Percentiles rank a stretch among this genome's conserved stretches.
phyloP scores from a whole-genome alignment of 2,113 vertebrate species.

The Sakesphorus luctuosus region DNA sequence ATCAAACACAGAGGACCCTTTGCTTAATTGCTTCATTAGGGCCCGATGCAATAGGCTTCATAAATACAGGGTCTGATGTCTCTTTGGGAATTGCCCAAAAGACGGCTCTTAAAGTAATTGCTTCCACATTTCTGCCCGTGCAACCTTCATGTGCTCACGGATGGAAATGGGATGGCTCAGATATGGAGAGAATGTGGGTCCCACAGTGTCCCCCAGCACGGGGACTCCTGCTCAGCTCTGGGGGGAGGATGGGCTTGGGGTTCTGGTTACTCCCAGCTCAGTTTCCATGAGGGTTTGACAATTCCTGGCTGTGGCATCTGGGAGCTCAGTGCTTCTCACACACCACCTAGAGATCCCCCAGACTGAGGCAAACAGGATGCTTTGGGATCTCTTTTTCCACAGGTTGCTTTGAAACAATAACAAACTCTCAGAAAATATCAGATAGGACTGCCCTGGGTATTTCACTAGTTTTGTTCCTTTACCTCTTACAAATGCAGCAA shows the following conservation, averaged over 20 bases:
- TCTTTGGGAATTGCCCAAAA: slow-evolving; percentile 95
- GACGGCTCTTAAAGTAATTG: slow-evolving; percentile 95
- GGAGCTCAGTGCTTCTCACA: neutral
- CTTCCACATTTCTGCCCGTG: slow-evolving; percentile 93
- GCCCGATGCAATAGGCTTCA: slow-evolving; percentile 88
- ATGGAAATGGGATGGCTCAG: slow-evolving; percentile 78
- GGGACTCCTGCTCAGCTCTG: neutral
- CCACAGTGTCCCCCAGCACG: slow-evolving; percentile 47
- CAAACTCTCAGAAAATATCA: neutral
- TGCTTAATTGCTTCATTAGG: slow-evolving; percentile 99
- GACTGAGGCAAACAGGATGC: neutral
- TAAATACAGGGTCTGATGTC: slow-evolving; percentile 91
- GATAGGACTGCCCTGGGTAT: fast-evolving
- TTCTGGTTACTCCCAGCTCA: fast-evolving
- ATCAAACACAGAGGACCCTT: slow-evolving; percentile 96
- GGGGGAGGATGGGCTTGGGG: fast-evolving
- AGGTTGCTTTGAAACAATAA: neutral
- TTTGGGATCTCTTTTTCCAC: neutral
- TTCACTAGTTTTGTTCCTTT: neutral
- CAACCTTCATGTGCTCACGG: slow-evolving; percentile 80
- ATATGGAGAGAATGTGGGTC: slow-evolving; percentile 59
- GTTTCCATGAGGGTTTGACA: neutral
- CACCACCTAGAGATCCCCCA: neutral
- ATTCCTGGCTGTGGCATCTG: neutral
- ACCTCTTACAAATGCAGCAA: neutral